phyloP scores from a whole-genome alignment of 2,888 invertebrate species.

The Acheta domesticus region DNA sequence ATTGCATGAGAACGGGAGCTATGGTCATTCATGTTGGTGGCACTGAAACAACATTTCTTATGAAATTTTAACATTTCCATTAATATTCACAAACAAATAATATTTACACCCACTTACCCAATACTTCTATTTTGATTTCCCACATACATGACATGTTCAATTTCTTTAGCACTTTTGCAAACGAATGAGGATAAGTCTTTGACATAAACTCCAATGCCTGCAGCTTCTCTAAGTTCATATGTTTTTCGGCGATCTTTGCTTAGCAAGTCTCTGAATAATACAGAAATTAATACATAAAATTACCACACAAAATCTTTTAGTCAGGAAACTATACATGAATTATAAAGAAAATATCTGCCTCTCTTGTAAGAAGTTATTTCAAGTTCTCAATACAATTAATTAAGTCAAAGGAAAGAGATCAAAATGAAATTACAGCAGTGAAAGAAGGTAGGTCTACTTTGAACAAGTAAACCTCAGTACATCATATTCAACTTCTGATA shows the following conservation, averaged over 20 bases:
- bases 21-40: slow-evolving; percentile 91
- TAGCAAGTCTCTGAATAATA: slow-evolving; percentile 61
- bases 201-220: slow-evolving; percentile 87
- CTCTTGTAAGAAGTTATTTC: too few species aligned
- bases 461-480: too few species aligned
- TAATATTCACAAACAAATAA: not conserved
- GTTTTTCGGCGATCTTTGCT: slow-evolving; percentile 65
- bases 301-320: not conserved
- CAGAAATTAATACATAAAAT: slow-evolving; percentile 22
- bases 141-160: slow-evolving; percentile 86
- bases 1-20: slow-evolving; percentile 97
- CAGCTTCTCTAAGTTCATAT: slow-evolving; percentile 71
- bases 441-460: too few species aligned
- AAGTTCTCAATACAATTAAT: too few species aligned
- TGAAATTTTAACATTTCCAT: too few species aligned
- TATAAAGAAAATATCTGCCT: too few species aligned
- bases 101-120: slow-evolving; percentile 51
- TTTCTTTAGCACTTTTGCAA: slow-evolving; percentile 90
- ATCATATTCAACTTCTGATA: too few species aligned
- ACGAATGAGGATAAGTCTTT: slow-evolving; percentile 92
- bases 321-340: not conserved
- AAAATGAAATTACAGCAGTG: too few species aligned
- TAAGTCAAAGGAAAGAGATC: too few species aligned
- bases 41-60: not conserved
- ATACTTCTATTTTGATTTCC: slow-evolving; percentile 95